Conservation (phyloP, 1,140 invertebrate genomes). For the Hormaphis cornu region DNA sequence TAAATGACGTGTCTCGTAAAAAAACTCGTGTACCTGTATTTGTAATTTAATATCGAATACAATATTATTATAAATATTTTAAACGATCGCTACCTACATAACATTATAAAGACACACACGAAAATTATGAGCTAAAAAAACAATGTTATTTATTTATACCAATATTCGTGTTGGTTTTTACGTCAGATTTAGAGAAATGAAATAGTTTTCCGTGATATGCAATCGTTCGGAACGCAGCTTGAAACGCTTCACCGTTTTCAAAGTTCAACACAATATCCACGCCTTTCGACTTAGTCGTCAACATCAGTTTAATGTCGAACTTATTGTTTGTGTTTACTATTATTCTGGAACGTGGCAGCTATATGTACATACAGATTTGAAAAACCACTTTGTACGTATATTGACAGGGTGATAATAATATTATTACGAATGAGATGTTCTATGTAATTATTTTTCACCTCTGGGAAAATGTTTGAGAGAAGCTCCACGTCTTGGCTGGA, state of each 20-base stretch:
- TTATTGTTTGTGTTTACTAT: background rate
- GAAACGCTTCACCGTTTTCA: background rate
- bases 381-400: background rate
- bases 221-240: background rate
- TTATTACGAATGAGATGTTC: no score
- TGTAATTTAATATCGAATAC: no score
- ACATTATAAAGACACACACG: no score
- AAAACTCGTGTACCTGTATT: background rate
- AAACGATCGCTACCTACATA: no score
- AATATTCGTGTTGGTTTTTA: background rate
- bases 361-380: background rate
- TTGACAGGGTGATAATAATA: no score
- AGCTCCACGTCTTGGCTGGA: background rate
- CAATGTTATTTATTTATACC: background rate
- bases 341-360: constrained; percentile 1
- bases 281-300: background rate
- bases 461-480: background rate
- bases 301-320: background rate
- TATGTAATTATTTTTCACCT: background rate
- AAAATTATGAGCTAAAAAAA: no score
- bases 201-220: background rate
- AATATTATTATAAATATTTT: no score
- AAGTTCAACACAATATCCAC: constrained; percentile 9
- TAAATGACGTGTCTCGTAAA: background rate
- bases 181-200: background rate